Evolutionary conservation across 35 echinoderm and acorn worm species (phyloP).

Genomic region (Eucidaris tribuloides): DNA sequence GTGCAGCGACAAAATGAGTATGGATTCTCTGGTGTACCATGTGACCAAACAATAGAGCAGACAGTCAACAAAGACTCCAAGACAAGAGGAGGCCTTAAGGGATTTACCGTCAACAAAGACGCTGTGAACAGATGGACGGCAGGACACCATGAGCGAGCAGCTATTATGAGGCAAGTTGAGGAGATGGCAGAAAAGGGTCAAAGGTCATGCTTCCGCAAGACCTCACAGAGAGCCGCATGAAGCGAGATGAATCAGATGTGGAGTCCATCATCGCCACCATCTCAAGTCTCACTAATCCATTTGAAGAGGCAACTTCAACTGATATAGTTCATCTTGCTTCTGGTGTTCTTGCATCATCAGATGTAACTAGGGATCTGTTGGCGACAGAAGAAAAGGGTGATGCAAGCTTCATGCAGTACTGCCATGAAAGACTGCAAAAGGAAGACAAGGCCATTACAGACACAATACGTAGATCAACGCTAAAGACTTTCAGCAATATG

Average conservation of each 20-base stretch:
- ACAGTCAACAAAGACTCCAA: slow-evolving; percentile 40
- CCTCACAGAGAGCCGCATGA: slow-evolving; percentile 29
- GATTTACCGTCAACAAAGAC: slow-evolving; percentile 53
- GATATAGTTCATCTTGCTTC: slow-evolving; percentile 65
- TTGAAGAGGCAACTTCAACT: slow-evolving; percentile 17
- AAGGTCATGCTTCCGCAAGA: not conserved
- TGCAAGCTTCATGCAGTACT: slow-evolving; percentile 24
- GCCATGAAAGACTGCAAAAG: slow-evolving; percentile 36
- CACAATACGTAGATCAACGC: slow-evolving; percentile 39
- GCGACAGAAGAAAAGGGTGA: slow-evolving; percentile 32
- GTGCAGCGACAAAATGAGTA: slow-evolving; percentile 45
- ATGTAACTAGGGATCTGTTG: slow-evolving; percentile 39
- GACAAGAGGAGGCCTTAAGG: slow-evolving; percentile 54
- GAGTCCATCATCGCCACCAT: slow-evolving; percentile 13
- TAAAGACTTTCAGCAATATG: slow-evolving; percentile 45
- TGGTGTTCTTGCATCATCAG: slow-evolving; percentile 46
- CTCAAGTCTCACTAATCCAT: slow-evolving; percentile 32
- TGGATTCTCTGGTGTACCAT: slow-evolving; percentile 42
- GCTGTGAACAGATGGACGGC: slow-evolving; percentile 46
- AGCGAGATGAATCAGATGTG: slow-evolving; percentile 30
- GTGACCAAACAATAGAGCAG: slow-evolving; percentile 59
- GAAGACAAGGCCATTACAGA: slow-evolving; percentile 3
- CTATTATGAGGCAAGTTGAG: slow-evolving; percentile 67
- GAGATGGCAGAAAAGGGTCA: slow-evolving; percentile 71
- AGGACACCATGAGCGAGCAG: slow-evolving; percentile 46